These are phyloP conservation scores for Aulostomus chinensis DNA, from an alignment of 2,797 vertebrate genomes.

Conservation along the genomic window DNA sequence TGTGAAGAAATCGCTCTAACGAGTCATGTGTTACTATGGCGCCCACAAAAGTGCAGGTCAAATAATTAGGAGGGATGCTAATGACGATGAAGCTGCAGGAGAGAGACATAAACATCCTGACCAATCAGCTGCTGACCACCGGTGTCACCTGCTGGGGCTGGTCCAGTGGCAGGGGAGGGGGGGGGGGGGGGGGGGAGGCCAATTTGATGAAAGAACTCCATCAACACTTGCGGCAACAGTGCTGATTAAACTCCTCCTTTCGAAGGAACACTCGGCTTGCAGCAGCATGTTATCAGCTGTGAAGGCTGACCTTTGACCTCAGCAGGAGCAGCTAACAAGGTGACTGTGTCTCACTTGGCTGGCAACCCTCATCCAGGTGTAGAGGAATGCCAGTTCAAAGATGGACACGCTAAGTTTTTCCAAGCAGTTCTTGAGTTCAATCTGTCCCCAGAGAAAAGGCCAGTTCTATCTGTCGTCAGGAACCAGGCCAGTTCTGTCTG, in stretches of 20 bases:
- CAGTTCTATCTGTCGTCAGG: too few relatives aligned
- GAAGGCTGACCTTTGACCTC: conserved; percentile 23
- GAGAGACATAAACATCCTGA: conserved; percentile 60
- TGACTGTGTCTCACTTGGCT: conserved; percentile 40
- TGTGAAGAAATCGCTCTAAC: conserved; percentile 72
- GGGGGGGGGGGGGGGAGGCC: too few relatives aligned
- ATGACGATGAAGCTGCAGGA: conserved; percentile 62
- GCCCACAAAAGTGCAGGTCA: conserved; percentile 39
- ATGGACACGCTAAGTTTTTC: conserved; percentile 50
- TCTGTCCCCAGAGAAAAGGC: too few relatives aligned
- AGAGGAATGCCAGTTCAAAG: conserved; percentile 28
- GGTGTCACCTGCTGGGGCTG: conserved; percentile 48
- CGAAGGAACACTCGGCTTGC: conserved; percentile 1
- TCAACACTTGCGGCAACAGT: too few relatives aligned
- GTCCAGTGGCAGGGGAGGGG: too few relatives aligned
- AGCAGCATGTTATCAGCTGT: background rate
- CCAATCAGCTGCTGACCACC: conserved; percentile 29
- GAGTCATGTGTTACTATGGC: conserved; percentile 48
- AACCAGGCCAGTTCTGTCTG: conserved; percentile 41
- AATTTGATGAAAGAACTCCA: too few relatives aligned
- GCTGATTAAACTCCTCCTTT: too few relatives aligned
- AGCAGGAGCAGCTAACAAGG: conserved; percentile 6
- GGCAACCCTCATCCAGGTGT: conserved; percentile 16
- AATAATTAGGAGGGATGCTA: conserved; percentile 59
- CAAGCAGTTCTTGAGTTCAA: conserved; percentile 34